These are phyloP conservation scores for Yponomeuta cagnagella DNA, from an alignment of 2,888 invertebrate genomes.

Conservation along the genomic window DNA sequence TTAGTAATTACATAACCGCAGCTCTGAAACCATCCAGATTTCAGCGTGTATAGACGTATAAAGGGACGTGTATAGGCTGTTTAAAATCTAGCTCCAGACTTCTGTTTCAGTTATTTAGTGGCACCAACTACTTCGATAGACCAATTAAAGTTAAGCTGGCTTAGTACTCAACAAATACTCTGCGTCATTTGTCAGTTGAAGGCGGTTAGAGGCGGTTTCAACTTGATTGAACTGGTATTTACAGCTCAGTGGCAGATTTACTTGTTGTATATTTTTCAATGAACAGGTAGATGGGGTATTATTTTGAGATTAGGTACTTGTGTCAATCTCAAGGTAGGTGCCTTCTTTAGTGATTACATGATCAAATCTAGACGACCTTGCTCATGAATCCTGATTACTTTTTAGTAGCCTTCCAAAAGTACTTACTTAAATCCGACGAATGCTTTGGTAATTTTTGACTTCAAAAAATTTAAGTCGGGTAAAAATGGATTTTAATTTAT, in stretches of 20 bases:
- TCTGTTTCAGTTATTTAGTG: background rate
- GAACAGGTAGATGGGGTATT: background rate
- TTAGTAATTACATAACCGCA: too few species aligned
- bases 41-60: too few species aligned
- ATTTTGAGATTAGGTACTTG: background rate
- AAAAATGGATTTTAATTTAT: too few species aligned
- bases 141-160: conserved; percentile 1
- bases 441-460: too few species aligned
- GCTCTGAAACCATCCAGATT: too few species aligned
- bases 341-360: too few species aligned
- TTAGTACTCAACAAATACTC: background rate
- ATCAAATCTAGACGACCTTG: too few species aligned
- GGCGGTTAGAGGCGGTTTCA: background rate
- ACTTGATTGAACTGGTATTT: background rate
- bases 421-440: too few species aligned
- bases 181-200: background rate
- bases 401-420: too few species aligned
- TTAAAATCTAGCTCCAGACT: background rate
- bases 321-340: background rate
- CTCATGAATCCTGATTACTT: too few species aligned
- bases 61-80: too few species aligned
- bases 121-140: background rate
- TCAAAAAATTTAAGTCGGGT: too few species aligned
- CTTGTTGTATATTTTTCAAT: background rate
- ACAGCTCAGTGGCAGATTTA: background rate